Base-by-base conservation (phyloP, 2,113 vertebrate genomes). In the Natator depressus region DNA sequence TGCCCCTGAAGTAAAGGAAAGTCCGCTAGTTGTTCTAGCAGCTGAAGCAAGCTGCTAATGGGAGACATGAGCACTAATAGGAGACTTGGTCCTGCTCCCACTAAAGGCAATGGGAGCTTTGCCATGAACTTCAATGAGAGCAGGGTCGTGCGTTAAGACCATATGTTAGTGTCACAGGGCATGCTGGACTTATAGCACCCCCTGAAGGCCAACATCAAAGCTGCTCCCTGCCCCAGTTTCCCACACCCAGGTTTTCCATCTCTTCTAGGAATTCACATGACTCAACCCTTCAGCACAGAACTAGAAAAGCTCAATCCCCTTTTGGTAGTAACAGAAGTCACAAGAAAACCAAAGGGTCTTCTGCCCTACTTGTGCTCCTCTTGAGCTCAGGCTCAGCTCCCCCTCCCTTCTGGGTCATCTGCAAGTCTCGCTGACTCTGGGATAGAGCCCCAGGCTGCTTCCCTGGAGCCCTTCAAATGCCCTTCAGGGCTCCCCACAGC, bases 11-110 rank as follows among this genome's bases (percentile, higher is more conserved):
- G 29, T 5, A 69, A 80, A 59, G 57, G 35, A 85, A 50, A 22
- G 9, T 42, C 49, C 87, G 9, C 11, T 50, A 35, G 31, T 31
- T 76, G 46, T 62, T 80, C 10, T 6, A 80, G 9, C 8, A 20
- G 8, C 59, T 54, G 24, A 47, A 78, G 25, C 7, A 82, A 54
- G 54, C 10, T 24, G n/a, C 47, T 54, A 19, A 24, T 24, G 62
- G 24, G 24, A 82, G 0, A 1, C 65, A 38, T 22, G n/a, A 72
- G n/a, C 72, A 13, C 38, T 0, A 0, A 10, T 16, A 19, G 76
- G 38, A 78, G 62, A n/a, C 62, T 69, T n/a, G 62, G 62, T 82
- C 65, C 38, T 35, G 76, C 10, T 87, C 10, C 14, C 6, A 12
- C 51, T 47, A 51, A 51, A n/a, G 27, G 8, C 11, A 72, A 12